These are phyloP conservation scores for Ciconia boyciana DNA, from an alignment of 2,113 vertebrate species.

Conservation along the genomic window DNA sequence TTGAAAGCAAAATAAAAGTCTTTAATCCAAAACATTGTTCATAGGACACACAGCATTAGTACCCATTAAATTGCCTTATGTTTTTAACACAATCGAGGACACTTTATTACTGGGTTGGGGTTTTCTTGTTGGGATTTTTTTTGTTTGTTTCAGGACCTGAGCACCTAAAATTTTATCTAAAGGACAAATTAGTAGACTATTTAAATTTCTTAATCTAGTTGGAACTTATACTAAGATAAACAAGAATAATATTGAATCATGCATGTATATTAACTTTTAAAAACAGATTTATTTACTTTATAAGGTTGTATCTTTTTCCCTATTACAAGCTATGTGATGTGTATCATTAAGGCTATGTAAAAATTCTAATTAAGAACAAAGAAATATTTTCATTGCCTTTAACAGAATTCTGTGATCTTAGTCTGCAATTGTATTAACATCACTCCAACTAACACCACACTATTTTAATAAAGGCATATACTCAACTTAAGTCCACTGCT, in stretches of 20 bases:
- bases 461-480: background rate
- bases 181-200: background rate
- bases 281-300: background rate
- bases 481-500: background rate
- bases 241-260: background rate
- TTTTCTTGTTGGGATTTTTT: no score
- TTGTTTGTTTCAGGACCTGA: background rate
- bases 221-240: background rate
- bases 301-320: background rate
- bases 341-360: background rate
- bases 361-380: constrained; percentile 13
- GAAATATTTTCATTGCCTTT: constrained; percentile 1
- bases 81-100: background rate
- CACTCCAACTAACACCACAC: background rate
- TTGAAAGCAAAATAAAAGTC: background rate
- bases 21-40: background rate
- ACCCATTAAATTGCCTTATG: background rate
- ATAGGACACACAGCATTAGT: background rate
- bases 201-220: background rate
- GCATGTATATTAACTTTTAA: background rate
- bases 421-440: background rate
- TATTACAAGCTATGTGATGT: background rate
- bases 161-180: background rate
- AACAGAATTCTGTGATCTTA: constrained; percentile 10
- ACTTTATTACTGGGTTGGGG: background rate